These are phyloP conservation scores for Macrotis lagotis DNA, from an alignment of 2,113 vertebrate genomes.

Conservation along the genomic window DNA sequence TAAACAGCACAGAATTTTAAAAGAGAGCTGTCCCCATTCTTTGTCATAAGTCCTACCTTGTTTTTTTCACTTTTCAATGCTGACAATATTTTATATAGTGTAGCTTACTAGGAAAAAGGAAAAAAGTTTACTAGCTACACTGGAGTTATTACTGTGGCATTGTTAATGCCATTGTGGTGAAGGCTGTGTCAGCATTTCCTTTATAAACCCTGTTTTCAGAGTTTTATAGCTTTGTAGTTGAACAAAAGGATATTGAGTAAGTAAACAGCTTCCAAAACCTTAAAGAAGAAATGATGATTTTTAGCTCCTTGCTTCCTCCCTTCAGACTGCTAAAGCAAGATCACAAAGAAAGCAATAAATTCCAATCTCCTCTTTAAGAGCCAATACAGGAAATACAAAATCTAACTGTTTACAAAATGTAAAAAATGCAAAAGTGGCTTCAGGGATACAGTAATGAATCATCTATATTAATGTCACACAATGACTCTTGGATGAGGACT, in stretches of 20 bases:
- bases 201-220: neutral
- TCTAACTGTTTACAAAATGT: neutral
- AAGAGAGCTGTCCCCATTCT: neutral
- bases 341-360: slow-evolving; percentile 29
- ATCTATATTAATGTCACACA: neutral
- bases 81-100: neutral
- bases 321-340: slow-evolving; percentile 44
- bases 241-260: slow-evolving; percentile 47
- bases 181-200: slow-evolving; percentile 31
- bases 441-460: neutral
- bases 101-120: neutral
- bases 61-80: neutral
- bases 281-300: slow-evolving; percentile 38
- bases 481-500: slow-evolving; percentile 10
- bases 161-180: slow-evolving; percentile 25
- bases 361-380: slow-evolving; percentile 43
- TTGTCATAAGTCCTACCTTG: neutral
- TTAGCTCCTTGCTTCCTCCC: slow-evolving; percentile 46
- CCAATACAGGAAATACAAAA: slow-evolving; percentile 46
- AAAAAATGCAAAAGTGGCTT: slow-evolving; percentile 37
- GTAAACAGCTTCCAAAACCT: slow-evolving; percentile 53
- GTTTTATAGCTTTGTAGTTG: neutral
- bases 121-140: slow-evolving; percentile 13
- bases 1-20: neutral
- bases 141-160: neutral